Percentiles rank a stretch among this genome's conserved stretches.
Conservation (phyloP, 2,888 invertebrate genomes). For the Leucophora obtusa region DNA sequence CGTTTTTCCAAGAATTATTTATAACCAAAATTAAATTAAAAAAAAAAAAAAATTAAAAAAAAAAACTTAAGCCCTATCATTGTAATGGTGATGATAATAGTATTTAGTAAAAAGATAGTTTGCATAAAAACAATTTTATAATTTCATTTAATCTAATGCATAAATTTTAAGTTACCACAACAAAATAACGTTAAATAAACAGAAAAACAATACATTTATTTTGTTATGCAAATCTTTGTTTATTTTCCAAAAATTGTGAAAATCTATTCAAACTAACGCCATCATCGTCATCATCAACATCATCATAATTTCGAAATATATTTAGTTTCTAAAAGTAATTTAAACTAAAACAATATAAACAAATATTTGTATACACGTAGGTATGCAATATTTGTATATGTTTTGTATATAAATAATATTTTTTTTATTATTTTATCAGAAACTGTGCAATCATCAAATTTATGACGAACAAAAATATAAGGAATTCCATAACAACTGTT, state of each 20-base stretch:
- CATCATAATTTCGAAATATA: slow-evolving; percentile 34
- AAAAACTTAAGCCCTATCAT: background rate
- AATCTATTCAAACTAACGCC: slow-evolving; percentile 11
- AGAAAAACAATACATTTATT: slow-evolving; percentile 41
- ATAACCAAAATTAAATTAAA: background rate
- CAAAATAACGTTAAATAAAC: slow-evolving; percentile 48
- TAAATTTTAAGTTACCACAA: slow-evolving; percentile 46
- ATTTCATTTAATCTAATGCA: slow-evolving; percentile 55
- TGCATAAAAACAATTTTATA: slow-evolving; percentile 13
- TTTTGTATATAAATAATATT: background rate
- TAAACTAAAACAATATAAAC: slow-evolving; percentile 50
- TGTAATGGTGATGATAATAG: background rate
- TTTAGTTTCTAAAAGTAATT: slow-evolving; percentile 61
- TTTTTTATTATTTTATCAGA: slow-evolving; percentile 36
- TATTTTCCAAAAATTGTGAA: slow-evolving; percentile 27
- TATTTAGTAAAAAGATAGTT: background rate
- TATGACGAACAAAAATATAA: slow-evolving; percentile 40
- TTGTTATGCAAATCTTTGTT: slow-evolving; percentile 39
- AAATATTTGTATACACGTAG: slow-evolving; percentile 50
- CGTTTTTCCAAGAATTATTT: slow-evolving; percentile 34
- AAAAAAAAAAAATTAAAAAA: background rate
- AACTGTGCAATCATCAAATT: slow-evolving; percentile 53
- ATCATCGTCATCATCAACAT: slow-evolving; percentile 44
- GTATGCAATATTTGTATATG: slow-evolving; percentile 20
- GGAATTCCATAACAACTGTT: too few relatives aligned